A percentile compares a stretch with the other conserved stretches of the same genome.
Conservation (phyloP, 2,888 invertebrate genomes). For the Melipona bicolor region DNA sequence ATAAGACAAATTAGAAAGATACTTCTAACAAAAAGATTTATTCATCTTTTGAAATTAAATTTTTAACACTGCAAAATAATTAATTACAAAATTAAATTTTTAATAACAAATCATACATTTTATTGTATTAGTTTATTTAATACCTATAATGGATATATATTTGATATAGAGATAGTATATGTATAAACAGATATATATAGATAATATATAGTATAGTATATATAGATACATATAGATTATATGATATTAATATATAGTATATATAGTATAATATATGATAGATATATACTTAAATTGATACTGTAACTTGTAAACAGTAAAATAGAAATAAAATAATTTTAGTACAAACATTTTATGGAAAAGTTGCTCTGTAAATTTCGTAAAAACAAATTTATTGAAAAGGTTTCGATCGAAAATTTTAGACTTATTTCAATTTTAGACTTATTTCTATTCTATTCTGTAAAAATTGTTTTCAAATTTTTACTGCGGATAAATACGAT, state of each 20-base stretch:
- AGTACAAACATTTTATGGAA: neutral
- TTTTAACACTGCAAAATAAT: neutral
- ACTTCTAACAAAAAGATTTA: neutral
- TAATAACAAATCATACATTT: neutral
- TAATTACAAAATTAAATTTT: neutral
- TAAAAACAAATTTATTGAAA: neutral
- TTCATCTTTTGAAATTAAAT: neutral
- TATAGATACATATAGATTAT: too few relatives aligned
- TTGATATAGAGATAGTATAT: too few relatives aligned
- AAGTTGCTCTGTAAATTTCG: too few relatives aligned
- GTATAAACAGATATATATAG: too few relatives aligned
- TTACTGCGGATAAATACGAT: neutral
- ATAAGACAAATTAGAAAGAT: neutral
- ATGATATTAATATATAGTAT: too few relatives aligned
- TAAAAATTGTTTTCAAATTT: neutral
- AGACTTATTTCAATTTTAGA: neutral
- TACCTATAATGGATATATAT: too few relatives aligned
- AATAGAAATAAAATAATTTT: neutral
- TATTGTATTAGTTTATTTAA: too few relatives aligned
- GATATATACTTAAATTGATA: neutral
- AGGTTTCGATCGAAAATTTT: neutral
- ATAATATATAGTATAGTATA: too few relatives aligned
- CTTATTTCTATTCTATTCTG: neutral
- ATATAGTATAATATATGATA: neutral
- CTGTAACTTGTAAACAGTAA: neutral